phyloP scores from a whole-genome alignment of 2,888 invertebrate species.

The Uloborus plumipes region DNA sequence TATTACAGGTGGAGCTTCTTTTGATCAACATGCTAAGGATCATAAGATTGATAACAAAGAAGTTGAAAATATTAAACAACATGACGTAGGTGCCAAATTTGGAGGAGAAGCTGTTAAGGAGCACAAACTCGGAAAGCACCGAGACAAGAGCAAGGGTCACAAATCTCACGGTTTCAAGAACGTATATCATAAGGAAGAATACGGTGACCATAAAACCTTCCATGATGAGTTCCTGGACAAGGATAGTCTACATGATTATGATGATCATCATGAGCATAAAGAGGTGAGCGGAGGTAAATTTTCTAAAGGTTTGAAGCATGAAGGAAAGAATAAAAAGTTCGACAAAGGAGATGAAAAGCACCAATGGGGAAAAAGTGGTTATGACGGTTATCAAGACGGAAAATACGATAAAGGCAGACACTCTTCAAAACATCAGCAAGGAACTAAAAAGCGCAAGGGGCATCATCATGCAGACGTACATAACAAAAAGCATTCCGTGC shows the following conservation, averaged over 20 bases:
- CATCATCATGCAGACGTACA: constrained; percentile 32
- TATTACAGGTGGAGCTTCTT: constrained; percentile 25
- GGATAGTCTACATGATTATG: constrained; percentile 57
- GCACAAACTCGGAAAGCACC: constrained; percentile 51
- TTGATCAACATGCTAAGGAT: constrained; percentile 44
- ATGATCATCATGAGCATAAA: constrained; percentile 51
- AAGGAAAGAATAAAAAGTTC: constrained; percentile 43
- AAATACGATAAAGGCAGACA: constrained; percentile 40
- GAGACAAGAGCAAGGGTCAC: constrained; percentile 59
- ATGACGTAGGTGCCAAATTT: constrained; percentile 44
- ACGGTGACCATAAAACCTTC: constrained; percentile 63
- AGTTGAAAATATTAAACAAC: constrained; percentile 35
- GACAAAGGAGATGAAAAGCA: constrained; percentile 44
- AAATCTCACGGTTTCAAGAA: constrained; percentile 64
- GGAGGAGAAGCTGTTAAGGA: constrained; percentile 44
- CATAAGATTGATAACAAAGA: constrained; percentile 30
- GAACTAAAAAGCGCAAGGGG: constrained; percentile 37
- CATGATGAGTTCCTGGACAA: constrained; percentile 61
- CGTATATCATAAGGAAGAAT: constrained; percentile 65
- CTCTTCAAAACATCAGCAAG: constrained; percentile 18
- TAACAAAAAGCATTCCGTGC: constrained; percentile 9
- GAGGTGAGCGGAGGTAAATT: constrained; percentile 51
- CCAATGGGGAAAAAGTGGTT: constrained; percentile 45
- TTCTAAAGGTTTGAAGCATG: constrained; percentile 28
- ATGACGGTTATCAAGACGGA: constrained; percentile 28